A percentile compares a stretch with the other conserved stretches of the same genome.
Conservation (phyloP, 1,140 invertebrate species). For the Odontomachus brunneus region DNA sequence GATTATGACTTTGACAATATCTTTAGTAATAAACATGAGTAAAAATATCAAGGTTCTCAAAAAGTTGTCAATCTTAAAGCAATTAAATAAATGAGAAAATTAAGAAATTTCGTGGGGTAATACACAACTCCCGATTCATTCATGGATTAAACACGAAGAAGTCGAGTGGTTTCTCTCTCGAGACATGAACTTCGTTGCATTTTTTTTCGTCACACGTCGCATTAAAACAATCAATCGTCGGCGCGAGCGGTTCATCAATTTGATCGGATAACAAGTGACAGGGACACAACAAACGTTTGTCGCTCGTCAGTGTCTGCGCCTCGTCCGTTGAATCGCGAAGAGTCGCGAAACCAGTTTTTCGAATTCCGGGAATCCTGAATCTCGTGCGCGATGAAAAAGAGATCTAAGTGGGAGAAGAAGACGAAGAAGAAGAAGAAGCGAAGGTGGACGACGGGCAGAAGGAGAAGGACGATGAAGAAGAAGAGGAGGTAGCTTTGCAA, state of each 20-base stretch:
- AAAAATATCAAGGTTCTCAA: no score
- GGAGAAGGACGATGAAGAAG: no score
- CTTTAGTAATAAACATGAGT: no score
- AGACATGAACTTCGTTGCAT: conserved; percentile 18
- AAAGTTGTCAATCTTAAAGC: no score
- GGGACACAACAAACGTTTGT: conserved; percentile 47
- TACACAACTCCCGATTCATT: no score
- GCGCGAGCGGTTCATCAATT: conserved; percentile 2
- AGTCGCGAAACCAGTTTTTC: conserved; percentile 69
- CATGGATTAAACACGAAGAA: no score
- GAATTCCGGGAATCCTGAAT: conserved; percentile 66
- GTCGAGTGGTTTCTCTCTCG: neutral
- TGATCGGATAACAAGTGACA: conserved; percentile 30
- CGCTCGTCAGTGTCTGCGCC: conserved; percentile 55
- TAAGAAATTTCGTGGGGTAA: no score
- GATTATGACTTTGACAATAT: no score
- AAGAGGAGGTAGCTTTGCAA: no score
- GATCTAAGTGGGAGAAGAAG: conserved; percentile 17
- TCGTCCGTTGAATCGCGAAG: conserved; percentile 60
- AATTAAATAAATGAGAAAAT: neutral
- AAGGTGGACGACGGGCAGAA: no score
- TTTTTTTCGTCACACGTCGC: neutral
- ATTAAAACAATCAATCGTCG: conserved; percentile 34
- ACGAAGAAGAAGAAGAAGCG: conserved; percentile 6
- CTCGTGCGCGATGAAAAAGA: conserved; percentile 54